These are phyloP conservation scores for Bilobella aurantiaca DNA, from an alignment of 1,140 invertebrate genomes.

Conservation along the genomic window DNA sequence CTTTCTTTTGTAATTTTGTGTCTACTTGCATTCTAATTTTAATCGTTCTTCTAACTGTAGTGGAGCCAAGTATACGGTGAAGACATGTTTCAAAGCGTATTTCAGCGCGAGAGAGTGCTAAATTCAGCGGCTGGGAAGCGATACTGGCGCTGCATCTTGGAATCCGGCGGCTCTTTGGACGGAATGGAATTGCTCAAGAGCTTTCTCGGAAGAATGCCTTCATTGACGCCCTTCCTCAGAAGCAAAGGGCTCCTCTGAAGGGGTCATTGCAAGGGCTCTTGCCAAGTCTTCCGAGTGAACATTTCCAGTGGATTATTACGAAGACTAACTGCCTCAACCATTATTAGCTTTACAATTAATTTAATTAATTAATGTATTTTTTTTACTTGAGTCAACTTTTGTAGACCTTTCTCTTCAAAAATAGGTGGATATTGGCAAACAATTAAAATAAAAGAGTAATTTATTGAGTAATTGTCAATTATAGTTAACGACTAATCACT, in stretches of 20 bases:
- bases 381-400: too few relatives aligned
- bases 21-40: not conserved
- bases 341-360: too few relatives aligned
- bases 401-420: too few relatives aligned
- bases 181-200: constrained; percentile 44
- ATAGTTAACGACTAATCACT: too few relatives aligned
- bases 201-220: constrained; percentile 47
- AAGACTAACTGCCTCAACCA: too few relatives aligned
- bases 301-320: too few relatives aligned
- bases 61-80: constrained; percentile 51
- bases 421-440: too few relatives aligned
- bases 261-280: too few relatives aligned
- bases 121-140: constrained; percentile 42
- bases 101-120: constrained; percentile 45
- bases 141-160: constrained; percentile 44
- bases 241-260: constrained; percentile 41
- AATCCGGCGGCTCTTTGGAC: constrained; percentile 45
- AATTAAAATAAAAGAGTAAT: too few relatives aligned
- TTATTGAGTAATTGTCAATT: too few relatives aligned
- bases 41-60: constrained; percentile 38
- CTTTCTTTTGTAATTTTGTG: not conserved
- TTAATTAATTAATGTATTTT: too few relatives aligned
- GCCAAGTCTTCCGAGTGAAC: too few relatives aligned
- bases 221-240: constrained; percentile 44
- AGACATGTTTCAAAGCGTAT: constrained; percentile 48